Evolutionary conservation across 1,140 invertebrate genomes (phyloP).

Genomic region (Pseudomyrmex pallidus): DNA sequence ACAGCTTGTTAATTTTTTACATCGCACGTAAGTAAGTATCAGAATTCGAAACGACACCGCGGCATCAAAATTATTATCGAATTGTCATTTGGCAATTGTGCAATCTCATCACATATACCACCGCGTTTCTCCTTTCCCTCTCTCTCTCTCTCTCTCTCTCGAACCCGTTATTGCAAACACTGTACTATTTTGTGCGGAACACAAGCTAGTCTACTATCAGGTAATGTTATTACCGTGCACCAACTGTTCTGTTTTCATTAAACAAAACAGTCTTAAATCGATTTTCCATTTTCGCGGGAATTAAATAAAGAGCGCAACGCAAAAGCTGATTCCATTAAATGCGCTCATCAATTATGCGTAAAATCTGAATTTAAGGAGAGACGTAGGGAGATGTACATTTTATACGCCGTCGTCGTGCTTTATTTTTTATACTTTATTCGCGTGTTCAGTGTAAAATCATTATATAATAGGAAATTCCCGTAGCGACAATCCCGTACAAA

Average conservation of each 20-base stretch:
- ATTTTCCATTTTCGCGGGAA: background rate
- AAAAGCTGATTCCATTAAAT: background rate
- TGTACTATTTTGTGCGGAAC: slow-evolving; percentile 24
- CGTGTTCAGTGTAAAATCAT: slow-evolving; percentile 2
- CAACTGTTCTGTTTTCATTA: slow-evolving; percentile 26
- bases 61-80: slow-evolving; percentile 51
- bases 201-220: slow-evolving; percentile 1
- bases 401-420: background rate
- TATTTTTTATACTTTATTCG: background rate
- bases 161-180: slow-evolving; percentile 46
- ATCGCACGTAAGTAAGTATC: background rate
- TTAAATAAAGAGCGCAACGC: background rate
- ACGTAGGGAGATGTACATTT: background rate
- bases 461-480: slow-evolving; percentile 16
- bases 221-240: slow-evolving; percentile 22
- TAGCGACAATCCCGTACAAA: slow-evolving; percentile 52
- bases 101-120: slow-evolving; percentile 7
- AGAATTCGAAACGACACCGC: background rate
- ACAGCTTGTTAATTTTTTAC: slow-evolving; percentile 57
- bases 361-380: background rate
- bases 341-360: background rate
- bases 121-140: background rate
- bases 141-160: too few species aligned
- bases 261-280: background rate
- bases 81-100: slow-evolving; percentile 45